Percentiles rank a stretch among this genome's conserved stretches.
Conservation (phyloP, 2,888 invertebrate genomes). For the Rotaria sp. region DNA sequence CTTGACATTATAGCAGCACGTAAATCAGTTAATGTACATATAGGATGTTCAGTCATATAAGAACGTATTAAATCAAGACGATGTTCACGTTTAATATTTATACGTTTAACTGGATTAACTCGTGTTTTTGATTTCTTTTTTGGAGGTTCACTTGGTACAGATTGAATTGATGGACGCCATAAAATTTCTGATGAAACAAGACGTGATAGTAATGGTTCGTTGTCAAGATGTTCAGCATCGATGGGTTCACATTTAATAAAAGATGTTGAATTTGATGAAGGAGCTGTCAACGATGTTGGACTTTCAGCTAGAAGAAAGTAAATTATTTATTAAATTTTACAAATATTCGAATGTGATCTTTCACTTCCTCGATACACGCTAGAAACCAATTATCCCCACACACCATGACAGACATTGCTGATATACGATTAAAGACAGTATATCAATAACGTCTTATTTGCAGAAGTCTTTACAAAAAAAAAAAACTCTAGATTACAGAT, state of each 20-base stretch:
- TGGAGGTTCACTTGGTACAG: background rate
- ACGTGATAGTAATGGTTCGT: background rate
- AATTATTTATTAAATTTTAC: no score
- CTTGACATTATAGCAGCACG: background rate
- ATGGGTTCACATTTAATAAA: background rate
- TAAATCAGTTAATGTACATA: conserved; percentile 20
- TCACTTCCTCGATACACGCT: no score
- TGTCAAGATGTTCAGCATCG: background rate
- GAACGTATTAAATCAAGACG: conserved; percentile 15
- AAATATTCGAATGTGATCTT: no score
- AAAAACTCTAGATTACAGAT: no score
- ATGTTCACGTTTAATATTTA: conserved; percentile 17
- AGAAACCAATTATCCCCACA: no score
- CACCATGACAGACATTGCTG: no score
- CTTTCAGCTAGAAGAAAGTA: background rate
- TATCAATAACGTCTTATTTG: no score
- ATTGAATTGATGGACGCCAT: background rate
- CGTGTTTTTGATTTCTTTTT: conserved; percentile 11
- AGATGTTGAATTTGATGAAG: background rate
- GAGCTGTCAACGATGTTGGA: background rate
- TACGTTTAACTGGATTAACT: background rate
- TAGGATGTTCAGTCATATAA: background rate
- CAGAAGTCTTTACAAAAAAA: no score
- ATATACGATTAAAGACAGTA: no score
- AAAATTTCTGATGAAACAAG: background rate